Evolutionary conservation across 2,113 vertebrate species (phyloP).

Genomic region (Sturnus vulgaris): DNA sequence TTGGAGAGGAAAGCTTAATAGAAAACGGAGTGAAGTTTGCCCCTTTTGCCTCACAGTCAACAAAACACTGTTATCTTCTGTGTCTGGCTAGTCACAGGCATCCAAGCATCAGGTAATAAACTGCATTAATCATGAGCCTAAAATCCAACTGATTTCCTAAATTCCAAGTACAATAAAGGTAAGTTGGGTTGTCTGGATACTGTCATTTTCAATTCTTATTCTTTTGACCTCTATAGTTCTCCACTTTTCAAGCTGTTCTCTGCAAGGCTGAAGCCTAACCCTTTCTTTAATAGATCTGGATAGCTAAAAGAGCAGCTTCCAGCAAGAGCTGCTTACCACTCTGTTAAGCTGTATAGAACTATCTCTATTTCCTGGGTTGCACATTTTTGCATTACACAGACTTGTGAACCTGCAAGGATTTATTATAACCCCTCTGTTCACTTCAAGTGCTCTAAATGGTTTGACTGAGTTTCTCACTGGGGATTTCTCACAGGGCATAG

Average conservation of each 20-base stretch:
- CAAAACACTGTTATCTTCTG: background rate
- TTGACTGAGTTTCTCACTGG: background rate
- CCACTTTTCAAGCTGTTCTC: background rate
- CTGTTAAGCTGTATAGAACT: background rate
- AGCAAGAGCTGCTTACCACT: background rate
- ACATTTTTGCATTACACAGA: background rate
- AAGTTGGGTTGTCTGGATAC: background rate
- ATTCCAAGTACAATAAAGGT: background rate
- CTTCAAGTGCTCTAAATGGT: background rate
- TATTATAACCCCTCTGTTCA: background rate
- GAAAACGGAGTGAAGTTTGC: background rate
- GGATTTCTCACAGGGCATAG: background rate
- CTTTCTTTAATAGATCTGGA: background rate
- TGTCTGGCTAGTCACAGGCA: background rate
- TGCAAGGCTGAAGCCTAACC: background rate
- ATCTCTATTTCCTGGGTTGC: background rate
- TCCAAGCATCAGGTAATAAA: background rate
- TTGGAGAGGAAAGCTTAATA: background rate
- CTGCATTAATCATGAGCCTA: background rate
- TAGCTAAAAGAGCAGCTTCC: background rate
- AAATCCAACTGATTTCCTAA: background rate
- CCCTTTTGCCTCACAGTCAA: background rate
- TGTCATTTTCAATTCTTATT: background rate
- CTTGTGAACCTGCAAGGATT: background rate
- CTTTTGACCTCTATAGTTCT: background rate